A percentile compares a stretch with the other conserved stretches of the same genome.
phyloP scores from a whole-genome alignment of 2,113 vertebrate species.

The Suncus etruscus region DNA sequence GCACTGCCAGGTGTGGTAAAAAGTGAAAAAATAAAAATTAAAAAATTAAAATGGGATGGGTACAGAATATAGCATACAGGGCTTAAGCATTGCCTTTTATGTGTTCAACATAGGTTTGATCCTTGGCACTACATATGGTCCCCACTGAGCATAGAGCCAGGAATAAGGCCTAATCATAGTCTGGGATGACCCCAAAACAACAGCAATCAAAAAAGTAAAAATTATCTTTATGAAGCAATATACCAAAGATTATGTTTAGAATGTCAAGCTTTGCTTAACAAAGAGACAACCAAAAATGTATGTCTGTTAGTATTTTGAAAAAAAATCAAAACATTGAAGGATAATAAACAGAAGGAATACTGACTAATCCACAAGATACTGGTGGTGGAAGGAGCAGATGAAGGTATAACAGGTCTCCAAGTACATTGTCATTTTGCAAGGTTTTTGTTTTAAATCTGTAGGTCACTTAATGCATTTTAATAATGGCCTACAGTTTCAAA shows the following conservation, averaged over 20 bases:
- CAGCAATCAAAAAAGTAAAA: not conserved
- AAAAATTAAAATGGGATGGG: no score
- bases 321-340: not conserved
- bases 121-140: no score
- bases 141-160: no score
- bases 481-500: not conserved
- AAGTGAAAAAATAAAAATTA: no score
- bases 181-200: no score
- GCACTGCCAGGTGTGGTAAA: no score
- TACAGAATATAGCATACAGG: no score
- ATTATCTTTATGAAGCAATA: not conserved
- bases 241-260: not conserved
- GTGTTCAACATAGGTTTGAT: not conserved
- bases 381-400: not conserved
- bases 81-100: not conserved
- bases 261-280: not conserved
- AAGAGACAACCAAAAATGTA: slow-evolving; percentile 6
- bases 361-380: not conserved
- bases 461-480: no score
- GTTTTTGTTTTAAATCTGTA: not conserved
- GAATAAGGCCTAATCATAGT: no score
- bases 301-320: not conserved
- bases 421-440: not conserved
- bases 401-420: not conserved
- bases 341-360: not conserved